Conservation (phyloP, 2,113 vertebrate species). For the Lanius ludovicianus region DNA sequence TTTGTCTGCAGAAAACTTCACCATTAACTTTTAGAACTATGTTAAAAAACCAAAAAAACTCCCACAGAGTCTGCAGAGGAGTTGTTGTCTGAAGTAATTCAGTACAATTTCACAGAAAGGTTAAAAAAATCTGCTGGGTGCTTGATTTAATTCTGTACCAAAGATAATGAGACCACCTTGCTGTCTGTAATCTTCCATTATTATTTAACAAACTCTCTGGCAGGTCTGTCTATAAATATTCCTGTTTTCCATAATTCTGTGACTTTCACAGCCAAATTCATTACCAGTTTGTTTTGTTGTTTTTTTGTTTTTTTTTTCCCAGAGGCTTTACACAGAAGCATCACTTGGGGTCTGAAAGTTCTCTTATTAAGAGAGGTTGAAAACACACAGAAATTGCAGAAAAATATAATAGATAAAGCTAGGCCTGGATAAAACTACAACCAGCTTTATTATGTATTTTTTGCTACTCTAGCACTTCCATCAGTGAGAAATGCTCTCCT, state of each 20-base stretch:
- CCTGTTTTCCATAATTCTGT: slow-evolving; percentile 20
- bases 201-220: slow-evolving; percentile 30
- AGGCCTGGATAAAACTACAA: neutral
- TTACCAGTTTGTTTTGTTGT: neutral
- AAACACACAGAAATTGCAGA: neutral
- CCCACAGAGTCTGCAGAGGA: neutral
- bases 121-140: slow-evolving; percentile 42
- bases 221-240: slow-evolving; percentile 18
- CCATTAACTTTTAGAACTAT: neutral
- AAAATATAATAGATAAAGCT: neutral
- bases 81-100: neutral
- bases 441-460: neutral
- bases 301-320: neutral
- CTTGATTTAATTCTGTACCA: slow-evolving; percentile 28
- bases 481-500: neutral
- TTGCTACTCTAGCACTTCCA: neutral
- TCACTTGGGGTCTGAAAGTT: neutral
- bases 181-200: slow-evolving; percentile 43
- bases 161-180: slow-evolving; percentile 30
- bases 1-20: neutral
- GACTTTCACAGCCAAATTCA: slow-evolving; percentile 31
- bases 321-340: neutral
- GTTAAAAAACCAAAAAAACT: neutral
- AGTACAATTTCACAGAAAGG: slow-evolving; percentile 26
- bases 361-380: neutral